Evolutionary conservation across 2,888 invertebrate genomes (phyloP).

Genomic region (Tetropium fuscum): DNA sequence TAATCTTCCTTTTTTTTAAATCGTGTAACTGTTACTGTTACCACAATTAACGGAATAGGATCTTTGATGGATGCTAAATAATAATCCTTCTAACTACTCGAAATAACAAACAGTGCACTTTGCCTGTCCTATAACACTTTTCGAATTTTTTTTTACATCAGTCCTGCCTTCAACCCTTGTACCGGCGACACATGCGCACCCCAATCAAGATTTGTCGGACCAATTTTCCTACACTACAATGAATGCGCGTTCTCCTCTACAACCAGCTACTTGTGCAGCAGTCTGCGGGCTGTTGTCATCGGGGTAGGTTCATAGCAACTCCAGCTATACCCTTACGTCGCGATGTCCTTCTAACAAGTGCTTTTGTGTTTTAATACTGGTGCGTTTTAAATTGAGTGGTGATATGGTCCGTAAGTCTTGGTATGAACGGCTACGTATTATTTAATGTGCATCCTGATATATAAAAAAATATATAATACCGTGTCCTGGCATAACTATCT

Average conservation of each 20-base stretch:
- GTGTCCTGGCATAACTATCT: too few relatives aligned
- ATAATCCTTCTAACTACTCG: too few relatives aligned
- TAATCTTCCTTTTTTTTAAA: too few relatives aligned
- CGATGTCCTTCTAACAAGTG: constrained; percentile 1
- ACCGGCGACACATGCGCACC: constrained; percentile 38
- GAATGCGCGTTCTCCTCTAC: constrained; percentile 20
- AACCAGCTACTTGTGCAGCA: constrained; percentile 33
- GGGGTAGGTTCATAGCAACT: background rate
- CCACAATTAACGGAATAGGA: too few relatives aligned
- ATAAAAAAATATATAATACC: too few relatives aligned
- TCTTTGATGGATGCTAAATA: too few relatives aligned
- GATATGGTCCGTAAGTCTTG: constrained; percentile 1
- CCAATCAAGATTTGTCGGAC: constrained; percentile 31
- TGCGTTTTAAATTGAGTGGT: constrained; percentile 1
- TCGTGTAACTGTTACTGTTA: too few relatives aligned
- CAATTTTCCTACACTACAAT: constrained; percentile 33
- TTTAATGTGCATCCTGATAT: too few relatives aligned
- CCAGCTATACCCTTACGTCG: background rate
- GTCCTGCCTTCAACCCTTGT: constrained; percentile 34
- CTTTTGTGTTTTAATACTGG: constrained; percentile 1
- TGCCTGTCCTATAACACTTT: too few relatives aligned
- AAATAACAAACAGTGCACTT: too few relatives aligned
- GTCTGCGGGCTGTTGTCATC: constrained; percentile 15
- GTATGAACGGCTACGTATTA: constrained; percentile 13
- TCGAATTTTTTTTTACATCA: constrained; percentile 6